Evolutionary conservation across 2,888 invertebrate genomes (phyloP).

Genomic region (Phasia obesa): DNA sequence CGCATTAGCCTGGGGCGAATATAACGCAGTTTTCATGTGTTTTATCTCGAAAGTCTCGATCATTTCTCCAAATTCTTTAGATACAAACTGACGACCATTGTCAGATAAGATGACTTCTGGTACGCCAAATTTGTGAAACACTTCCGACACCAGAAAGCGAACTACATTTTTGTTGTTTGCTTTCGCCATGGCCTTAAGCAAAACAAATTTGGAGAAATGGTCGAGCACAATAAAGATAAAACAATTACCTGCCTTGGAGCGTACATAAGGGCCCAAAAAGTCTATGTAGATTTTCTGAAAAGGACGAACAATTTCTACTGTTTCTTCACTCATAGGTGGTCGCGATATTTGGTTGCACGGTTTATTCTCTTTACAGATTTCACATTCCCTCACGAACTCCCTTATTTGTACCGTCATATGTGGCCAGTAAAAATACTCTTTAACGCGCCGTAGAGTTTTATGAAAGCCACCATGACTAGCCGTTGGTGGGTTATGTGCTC

Average conservation of each 20-base stretch:
- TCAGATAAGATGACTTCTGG: no score
- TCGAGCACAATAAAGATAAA: conserved; percentile 14
- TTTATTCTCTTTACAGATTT: not conserved
- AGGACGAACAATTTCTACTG: not conserved
- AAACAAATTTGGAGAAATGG: not conserved
- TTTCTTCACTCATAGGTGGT: conserved; percentile 8
- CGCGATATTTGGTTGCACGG: not conserved
- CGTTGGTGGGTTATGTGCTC: not conserved
- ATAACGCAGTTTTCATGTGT: not conserved
- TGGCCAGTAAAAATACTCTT: conserved; percentile 11
- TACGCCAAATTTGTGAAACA: no score
- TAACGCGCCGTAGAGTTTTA: not conserved
- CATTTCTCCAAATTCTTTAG: no score
- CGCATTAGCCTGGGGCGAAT: not conserved
- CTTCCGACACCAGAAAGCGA: not conserved
- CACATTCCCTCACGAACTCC: not conserved
- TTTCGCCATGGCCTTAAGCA: not conserved
- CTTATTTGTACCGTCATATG: not conserved
- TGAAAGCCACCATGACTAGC: not conserved
- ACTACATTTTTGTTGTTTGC: conserved; percentile 17
- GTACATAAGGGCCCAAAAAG: not conserved
- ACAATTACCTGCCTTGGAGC: not conserved
- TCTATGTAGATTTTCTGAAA: conserved; percentile 19
- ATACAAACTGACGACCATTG: no score
- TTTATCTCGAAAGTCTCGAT: no score